Evolutionary conservation across 2,797 vertebrate genomes (phyloP).

Genomic region (Oreortyx pictus): DNA sequence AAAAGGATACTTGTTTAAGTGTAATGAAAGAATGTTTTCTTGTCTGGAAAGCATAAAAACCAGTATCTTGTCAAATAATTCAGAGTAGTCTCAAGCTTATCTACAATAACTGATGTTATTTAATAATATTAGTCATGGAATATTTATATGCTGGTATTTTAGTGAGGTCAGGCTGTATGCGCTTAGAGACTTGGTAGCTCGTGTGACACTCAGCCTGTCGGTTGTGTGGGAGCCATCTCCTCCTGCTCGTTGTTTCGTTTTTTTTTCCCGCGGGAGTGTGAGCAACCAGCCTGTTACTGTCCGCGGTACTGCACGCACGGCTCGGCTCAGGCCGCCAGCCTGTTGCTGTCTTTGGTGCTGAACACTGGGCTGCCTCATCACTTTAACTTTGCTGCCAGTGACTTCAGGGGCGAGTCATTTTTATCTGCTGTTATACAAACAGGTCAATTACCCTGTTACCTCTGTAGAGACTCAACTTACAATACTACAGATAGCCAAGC

Average conservation of each 20-base stretch:
- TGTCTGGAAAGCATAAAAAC: background rate
- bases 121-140: rapidly evolving
- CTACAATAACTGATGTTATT: background rate
- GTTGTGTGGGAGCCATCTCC: rapidly evolving
- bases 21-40: background rate
- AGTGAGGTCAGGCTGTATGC: too few species aligned
- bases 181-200: background rate
- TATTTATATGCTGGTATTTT: too few species aligned
- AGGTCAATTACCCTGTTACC: background rate
- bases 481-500: background rate
- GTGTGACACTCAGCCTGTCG: rapidly evolving
- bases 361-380: rapidly evolving
- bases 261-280: rapidly evolving
- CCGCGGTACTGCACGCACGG: rapidly evolving
- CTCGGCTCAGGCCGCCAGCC: rapidly evolving
- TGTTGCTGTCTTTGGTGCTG: background rate
- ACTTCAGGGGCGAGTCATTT: background rate
- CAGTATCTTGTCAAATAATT: background rate
- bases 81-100: background rate
- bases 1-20: background rate
- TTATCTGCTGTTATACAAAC: background rate
- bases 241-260: background rate
- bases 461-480: background rate
- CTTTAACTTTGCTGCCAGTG: rapidly evolving
- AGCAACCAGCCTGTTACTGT: background rate